These are phyloP conservation scores for Anguilla marmorata DNA, from an alignment of 2,797 vertebrate species.

Conservation along the genomic window DNA sequence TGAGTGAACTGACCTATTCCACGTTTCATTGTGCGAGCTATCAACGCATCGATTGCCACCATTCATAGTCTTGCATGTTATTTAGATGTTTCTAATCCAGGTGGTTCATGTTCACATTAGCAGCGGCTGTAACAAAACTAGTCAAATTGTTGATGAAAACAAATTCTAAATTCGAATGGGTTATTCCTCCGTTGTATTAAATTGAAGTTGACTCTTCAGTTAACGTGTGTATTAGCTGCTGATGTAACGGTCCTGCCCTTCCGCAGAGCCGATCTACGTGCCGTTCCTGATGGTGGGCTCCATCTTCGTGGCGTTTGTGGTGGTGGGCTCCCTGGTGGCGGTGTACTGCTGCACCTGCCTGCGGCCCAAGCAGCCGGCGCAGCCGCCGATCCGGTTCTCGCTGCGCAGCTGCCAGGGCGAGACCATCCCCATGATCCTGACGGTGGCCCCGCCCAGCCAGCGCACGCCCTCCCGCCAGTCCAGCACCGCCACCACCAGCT, in stretches of 20 bases:
- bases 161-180: not conserved
- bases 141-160: not conserved
- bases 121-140: not conserved
- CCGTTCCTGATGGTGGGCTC: slow-evolving; percentile 97
- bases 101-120: not conserved
- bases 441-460: slow-evolving; percentile 78
- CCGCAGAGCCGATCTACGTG: slow-evolving; percentile 90
- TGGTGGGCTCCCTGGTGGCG: slow-evolving; percentile 90
- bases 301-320: slow-evolving; percentile 95
- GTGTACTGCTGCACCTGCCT: slow-evolving; percentile 97
- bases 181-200: not conserved
- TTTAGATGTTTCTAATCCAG: not conserved
- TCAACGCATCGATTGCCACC: not conserved
- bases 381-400: slow-evolving; percentile 89
- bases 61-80: not conserved
- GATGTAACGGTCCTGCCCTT: not conserved
- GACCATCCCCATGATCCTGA: slow-evolving; percentile 96
- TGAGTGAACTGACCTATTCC: not conserved
- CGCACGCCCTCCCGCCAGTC: slow-evolving; percentile 90
- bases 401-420: slow-evolving; percentile 92
- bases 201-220: not conserved
- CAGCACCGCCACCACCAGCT: slow-evolving; percentile 91
- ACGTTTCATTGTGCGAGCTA: not conserved
- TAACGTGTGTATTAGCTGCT: not conserved
- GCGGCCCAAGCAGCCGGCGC: slow-evolving; percentile 88